phyloP scores from a whole-genome alignment of 92 coral and sea anemone species.

The Palythoa heliodiscus region DNA sequence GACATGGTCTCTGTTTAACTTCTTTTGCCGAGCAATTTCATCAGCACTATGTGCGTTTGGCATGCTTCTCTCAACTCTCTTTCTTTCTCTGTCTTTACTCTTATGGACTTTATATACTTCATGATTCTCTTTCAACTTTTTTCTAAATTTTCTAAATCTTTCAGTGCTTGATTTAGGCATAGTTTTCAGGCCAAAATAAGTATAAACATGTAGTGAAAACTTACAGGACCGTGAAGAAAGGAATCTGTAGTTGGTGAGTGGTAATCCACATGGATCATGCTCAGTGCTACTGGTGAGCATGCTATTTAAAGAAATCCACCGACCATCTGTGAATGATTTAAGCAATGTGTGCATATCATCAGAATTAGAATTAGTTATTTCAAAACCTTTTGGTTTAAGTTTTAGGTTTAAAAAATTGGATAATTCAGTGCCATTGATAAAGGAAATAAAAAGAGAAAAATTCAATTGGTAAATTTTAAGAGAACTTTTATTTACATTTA shows the following conservation, averaged over 20 bases:
- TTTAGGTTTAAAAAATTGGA: conserved; percentile 8
- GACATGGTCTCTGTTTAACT: conserved; percentile 41
- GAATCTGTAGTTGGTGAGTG: conserved; percentile 51
- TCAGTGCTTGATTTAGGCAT: conserved; percentile 42
- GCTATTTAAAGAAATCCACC: conserved; percentile 44
- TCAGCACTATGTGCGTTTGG: conserved; percentile 46
- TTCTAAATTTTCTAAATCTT: conserved; percentile 36
- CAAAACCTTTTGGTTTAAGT: conserved; percentile 21
- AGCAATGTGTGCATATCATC: conserved; percentile 4
- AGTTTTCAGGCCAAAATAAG: conserved; percentile 16
- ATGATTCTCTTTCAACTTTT: conserved; percentile 40
- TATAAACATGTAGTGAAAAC: conserved; percentile 24
- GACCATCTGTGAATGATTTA: conserved; percentile 28
- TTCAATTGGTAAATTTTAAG: background rate
- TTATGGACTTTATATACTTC: conserved; percentile 43
- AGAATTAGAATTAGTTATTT: conserved; percentile 14
- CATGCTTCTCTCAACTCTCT: conserved; percentile 58
- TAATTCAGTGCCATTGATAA: conserved; percentile 31
- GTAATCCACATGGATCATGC: conserved; percentile 56
- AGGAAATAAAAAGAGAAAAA: conserved; percentile 5
- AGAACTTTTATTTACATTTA: conserved; percentile 26
- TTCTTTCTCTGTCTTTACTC: conserved; percentile 51
- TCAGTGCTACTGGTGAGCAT: conserved; percentile 55
- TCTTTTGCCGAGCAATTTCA: conserved; percentile 46
- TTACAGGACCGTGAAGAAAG: conserved; percentile 30